A percentile compares a stretch with the other conserved stretches of the same genome.
These are phyloP conservation scores for Capra hircus DNA, from an alignment of 2,113 vertebrate genomes.

Conservation along the genomic window DNA sequence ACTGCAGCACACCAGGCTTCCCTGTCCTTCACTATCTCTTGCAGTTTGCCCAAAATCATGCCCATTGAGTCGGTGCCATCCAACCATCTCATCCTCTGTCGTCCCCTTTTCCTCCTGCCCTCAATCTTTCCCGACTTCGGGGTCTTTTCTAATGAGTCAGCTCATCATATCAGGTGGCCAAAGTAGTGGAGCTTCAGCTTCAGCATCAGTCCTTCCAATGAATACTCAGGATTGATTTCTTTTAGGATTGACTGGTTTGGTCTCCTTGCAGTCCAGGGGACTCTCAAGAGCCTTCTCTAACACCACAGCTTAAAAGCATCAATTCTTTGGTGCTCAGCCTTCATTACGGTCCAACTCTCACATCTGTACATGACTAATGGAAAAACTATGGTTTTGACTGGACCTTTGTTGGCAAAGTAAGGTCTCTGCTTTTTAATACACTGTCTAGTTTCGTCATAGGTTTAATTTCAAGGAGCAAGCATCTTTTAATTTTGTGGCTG, in stretches of 20 bases:
- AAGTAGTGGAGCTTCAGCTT: neutral
- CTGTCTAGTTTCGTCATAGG: neutral
- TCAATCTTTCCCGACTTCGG: neutral
- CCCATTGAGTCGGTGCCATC: neutral
- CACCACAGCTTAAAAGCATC: neutral
- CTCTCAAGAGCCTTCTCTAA: neutral
- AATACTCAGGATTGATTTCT: neutral
- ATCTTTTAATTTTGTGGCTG: neutral
- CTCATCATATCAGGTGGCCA: neutral
- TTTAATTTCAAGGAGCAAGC: neutral
- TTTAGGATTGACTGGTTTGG: neutral
- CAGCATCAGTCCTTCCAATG: neutral
- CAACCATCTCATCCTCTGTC: neutral
- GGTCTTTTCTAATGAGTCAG: neutral
- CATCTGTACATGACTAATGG: neutral
- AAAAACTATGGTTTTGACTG: neutral
- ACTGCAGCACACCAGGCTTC: neutral
- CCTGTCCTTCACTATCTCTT: neutral
- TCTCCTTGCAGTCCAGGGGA: neutral
- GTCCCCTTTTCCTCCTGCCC: neutral
- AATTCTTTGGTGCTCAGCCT: neutral
- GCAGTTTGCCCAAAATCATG: neutral
- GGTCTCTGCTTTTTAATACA: neutral
- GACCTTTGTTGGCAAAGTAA: neutral
- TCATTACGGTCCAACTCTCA: neutral